Evolutionary conservation across 2,888 invertebrate genomes (phyloP).

Genomic region (Cantharis flavilabris): DNA sequence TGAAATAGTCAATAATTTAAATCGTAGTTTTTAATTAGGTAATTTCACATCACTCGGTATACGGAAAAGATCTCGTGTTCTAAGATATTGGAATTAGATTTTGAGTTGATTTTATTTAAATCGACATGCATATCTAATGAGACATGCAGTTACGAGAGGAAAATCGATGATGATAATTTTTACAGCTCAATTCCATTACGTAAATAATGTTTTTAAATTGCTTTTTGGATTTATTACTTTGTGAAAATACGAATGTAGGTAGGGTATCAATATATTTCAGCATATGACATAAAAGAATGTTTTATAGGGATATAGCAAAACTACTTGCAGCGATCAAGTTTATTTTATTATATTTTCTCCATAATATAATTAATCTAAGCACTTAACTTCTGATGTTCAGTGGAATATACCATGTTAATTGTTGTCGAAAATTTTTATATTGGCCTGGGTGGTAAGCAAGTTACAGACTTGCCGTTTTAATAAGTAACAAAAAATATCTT

Average conservation of each 20-base stretch:
- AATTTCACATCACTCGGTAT: neutral
- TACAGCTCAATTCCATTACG: slow-evolving; percentile 46
- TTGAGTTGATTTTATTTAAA: neutral
- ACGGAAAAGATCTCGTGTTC: neutral
- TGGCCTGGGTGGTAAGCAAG: neutral
- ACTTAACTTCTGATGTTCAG: neutral
- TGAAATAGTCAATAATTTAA: neutral
- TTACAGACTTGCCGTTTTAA: neutral
- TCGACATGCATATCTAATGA: neutral
- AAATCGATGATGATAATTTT: slow-evolving; percentile 44
- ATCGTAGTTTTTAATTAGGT: neutral
- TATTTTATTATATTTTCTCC: neutral
- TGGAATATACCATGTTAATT: neutral
- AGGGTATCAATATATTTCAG: neutral
- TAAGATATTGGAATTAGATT: neutral
- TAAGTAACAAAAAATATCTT: neutral
- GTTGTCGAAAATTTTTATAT: neutral
- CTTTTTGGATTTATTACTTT: slow-evolving; percentile 45
- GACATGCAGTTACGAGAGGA: slow-evolving; percentile 38
- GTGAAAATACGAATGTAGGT: neutral
- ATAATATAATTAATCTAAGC: neutral
- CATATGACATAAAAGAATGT: neutral
- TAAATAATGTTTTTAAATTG: slow-evolving; percentile 50
- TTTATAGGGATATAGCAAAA: neutral
- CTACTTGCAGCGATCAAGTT: neutral